Conservation (phyloP, 2,113 vertebrate genomes). For the Carassius carassius region DNA sequence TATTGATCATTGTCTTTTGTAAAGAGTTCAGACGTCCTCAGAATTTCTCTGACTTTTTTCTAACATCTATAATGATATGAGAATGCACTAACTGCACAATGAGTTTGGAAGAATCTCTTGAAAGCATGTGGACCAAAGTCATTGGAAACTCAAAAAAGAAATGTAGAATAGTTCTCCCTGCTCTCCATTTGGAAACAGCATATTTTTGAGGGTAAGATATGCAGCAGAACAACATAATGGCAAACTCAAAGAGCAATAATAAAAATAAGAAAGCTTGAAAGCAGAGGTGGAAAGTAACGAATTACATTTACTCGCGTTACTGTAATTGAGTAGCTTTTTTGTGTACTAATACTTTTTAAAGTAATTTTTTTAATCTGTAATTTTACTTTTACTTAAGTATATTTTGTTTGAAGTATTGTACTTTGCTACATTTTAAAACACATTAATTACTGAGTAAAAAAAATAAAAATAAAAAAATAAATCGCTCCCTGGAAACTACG, state of each 20-base stretch:
- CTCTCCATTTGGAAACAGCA: not conserved
- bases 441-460: too few species aligned
- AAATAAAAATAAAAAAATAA: too few species aligned
- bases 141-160: not conserved
- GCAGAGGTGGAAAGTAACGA: too few species aligned
- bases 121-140: not conserved
- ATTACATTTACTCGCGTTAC: too few species aligned
- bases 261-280: conserved; percentile 8
- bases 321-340: too few species aligned
- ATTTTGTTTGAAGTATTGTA: too few species aligned
- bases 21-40: not conserved
- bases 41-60: not conserved
- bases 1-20: not conserved
- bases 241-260: conserved; percentile 17
- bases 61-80: not conserved
- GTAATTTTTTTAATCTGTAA: too few species aligned
- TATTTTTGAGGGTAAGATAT: not conserved
- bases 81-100: not conserved
- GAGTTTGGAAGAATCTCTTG: not conserved
- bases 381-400: too few species aligned
- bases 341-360: too few species aligned
- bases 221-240: conserved; percentile 18
- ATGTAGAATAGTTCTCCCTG: not conserved
- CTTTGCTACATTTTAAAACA: too few species aligned
- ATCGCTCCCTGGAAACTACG: too few species aligned